Evolutionary conservation across 2,797 vertebrate genomes (phyloP).

Genomic region (Tokudaia muenninki): DNA sequence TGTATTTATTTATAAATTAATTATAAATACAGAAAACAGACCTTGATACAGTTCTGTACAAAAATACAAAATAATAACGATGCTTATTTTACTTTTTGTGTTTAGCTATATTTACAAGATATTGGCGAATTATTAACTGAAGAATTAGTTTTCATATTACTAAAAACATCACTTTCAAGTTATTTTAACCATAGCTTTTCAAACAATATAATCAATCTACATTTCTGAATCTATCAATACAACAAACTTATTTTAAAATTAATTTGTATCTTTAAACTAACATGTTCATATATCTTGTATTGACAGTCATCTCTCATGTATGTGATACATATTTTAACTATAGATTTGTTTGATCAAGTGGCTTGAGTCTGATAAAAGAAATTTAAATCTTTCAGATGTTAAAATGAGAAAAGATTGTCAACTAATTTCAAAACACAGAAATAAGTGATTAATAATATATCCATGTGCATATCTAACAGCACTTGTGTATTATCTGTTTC

Average conservation of each 20-base stretch:
- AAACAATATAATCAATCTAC: not conserved
- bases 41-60: not conserved
- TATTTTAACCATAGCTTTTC: not conserved
- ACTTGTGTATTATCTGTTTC: not conserved
- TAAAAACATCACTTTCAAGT: not conserved
- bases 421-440: slow-evolving; percentile 7
- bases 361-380: slow-evolving; percentile 24
- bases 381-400: slow-evolving; percentile 34
- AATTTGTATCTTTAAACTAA: slow-evolving; percentile 16
- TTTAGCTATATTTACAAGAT: slow-evolving; percentile 7
- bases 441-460: not conserved
- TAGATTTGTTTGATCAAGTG: not conserved
- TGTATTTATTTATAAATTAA: not conserved
- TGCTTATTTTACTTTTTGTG: not conserved
- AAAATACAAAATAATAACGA: slow-evolving; percentile 30
- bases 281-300: not conserved
- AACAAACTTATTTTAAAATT: slow-evolving; percentile 46
- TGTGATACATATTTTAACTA: not conserved
- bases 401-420: slow-evolving; percentile 21
- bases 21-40: not conserved
- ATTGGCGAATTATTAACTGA: slow-evolving; percentile 18
- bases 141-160: slow-evolving; percentile 18
- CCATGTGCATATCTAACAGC: not conserved
- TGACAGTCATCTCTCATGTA: not conserved
- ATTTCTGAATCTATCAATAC: slow-evolving; percentile 26